These are phyloP conservation scores for Neodiprion fabricii DNA, from an alignment of 1,140 invertebrate genomes.

Conservation along the genomic window DNA sequence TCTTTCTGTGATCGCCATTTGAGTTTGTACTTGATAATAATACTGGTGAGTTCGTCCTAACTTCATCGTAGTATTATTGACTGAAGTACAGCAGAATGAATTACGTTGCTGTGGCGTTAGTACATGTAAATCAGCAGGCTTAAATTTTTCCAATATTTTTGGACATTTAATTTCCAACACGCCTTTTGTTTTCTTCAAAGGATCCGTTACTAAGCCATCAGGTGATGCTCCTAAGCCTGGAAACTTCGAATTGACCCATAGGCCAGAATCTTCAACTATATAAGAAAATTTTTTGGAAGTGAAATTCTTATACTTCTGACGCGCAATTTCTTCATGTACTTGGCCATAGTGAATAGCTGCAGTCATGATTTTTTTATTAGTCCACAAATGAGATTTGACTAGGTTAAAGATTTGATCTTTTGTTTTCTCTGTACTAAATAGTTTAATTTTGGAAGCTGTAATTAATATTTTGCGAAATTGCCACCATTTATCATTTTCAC, in stretches of 20 bases:
- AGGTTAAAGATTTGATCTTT: too few species aligned
- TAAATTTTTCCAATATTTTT: conserved; percentile 27
- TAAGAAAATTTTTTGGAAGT: conserved; percentile 17
- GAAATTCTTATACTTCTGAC: conserved; percentile 12
- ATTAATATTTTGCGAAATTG: conserved; percentile 21
- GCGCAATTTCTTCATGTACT: conserved; percentile 15
- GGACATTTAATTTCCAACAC: conserved; percentile 30
- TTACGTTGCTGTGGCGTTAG: conserved; percentile 25
- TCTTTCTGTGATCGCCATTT: conserved; percentile 28
- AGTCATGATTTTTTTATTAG: neutral
- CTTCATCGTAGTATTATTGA: conserved; percentile 9
- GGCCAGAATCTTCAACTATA: conserved; percentile 15
- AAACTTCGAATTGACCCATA: conserved; percentile 26
- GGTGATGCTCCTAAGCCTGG: conserved; percentile 28
- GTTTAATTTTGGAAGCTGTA: conserved; percentile 23
- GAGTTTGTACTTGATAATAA: conserved; percentile 28
- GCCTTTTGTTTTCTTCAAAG: conserved; percentile 16
- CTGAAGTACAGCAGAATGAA: conserved; percentile 29
- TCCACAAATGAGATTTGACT: too few species aligned
- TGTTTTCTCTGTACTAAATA: neutral
- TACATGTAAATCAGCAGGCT: conserved; percentile 24
- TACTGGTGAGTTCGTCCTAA: conserved; percentile 30
- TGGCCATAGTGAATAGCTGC: conserved; percentile 17
- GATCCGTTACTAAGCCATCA: conserved; percentile 23
- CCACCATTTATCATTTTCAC: conserved; percentile 9